Evolutionary conservation across 2,888 invertebrate species (phyloP), one percentile per base, ranked within the genome.

Genomic region (Corbicula japonica): DNA sequence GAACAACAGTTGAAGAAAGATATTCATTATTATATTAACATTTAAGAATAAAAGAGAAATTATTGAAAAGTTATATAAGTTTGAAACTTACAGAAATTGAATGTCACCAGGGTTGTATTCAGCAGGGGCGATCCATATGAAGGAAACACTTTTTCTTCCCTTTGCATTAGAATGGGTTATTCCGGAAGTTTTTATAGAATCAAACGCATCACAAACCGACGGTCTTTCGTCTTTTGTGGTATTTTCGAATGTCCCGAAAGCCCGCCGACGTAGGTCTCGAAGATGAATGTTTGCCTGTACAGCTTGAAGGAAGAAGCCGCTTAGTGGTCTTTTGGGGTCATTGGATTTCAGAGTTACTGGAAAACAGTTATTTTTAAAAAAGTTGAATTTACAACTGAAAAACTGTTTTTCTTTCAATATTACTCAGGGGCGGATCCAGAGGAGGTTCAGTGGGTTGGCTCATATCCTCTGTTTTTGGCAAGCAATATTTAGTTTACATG

Each of bases 241-340:
- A 28, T 78, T 78, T 61, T 68, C 77, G 56, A 77, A 74, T n/a
- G 26, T 69, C 6, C 83, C 83, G 41, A 69, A 80, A 2, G 83
- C 46, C 38, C 72, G 61, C 44, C 83, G 71, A 30, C 76, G 35
- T 0, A 80, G 50, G 44, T 83, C 78, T 18, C 72, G 26, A 41
- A 83, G 62, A 41, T 69, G 48, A 18, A 83, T 76, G 26, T 65
- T 68, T 4, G 73, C 78, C 52, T 83, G 77, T 8, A 80, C 56
- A 2, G 80, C 83, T 38, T 80, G 80, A n/a, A 83, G 60, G 48
- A 80, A 83, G 46, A 83, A 83, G 15, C 83, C 83, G 26, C 58
- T 56, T 0, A 83, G 15, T 23, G 72, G 62, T 4, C 28, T 56
- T 10, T 61, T 50, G 1, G 72, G 30, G 26, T 60, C 44, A 3